These are phyloP conservation scores for Heptranchias perlo DNA, from an alignment of 2,113 vertebrate species.

Conservation along the genomic window DNA sequence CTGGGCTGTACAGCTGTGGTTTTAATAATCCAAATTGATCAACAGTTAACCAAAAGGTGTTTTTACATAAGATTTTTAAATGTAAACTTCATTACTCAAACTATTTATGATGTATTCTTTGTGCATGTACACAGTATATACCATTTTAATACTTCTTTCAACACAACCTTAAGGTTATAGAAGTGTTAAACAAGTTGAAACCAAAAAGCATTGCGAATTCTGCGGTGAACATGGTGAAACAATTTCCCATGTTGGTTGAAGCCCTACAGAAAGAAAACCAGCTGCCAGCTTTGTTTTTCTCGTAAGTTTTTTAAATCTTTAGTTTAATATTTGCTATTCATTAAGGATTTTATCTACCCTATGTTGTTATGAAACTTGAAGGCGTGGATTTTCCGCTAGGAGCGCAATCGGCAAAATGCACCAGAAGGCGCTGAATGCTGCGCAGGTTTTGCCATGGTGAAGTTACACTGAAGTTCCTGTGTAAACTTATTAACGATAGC, in stretches of 20 bases:
- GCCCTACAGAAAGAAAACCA: conserved; percentile 52
- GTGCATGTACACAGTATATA: too few relatives aligned
- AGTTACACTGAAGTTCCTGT: not conserved
- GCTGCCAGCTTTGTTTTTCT: conserved; percentile 58
- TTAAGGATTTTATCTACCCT: not conserved
- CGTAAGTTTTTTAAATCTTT: conserved; percentile 53
- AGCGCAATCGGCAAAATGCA: too few relatives aligned
- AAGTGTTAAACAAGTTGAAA: conserved; percentile 38
- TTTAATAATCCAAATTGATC: not conserved
- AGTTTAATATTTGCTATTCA: not conserved
- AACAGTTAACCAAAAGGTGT: not conserved
- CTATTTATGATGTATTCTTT: not conserved
- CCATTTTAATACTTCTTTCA: not conserved
- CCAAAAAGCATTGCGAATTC: conserved; percentile 40
- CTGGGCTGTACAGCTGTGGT: not conserved
- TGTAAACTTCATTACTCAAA: not conserved
- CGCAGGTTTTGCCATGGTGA: not conserved
- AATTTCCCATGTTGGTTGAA: conserved; percentile 53
- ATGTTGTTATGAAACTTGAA: not conserved
- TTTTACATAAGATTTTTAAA: not conserved
- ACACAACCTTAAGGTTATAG: conserved; percentile 24
- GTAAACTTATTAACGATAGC: not conserved
- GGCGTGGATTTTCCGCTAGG: not conserved
- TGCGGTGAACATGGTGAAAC: not conserved
- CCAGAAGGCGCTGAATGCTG: not conserved